A percentile compares a stretch with the other conserved stretches of the same genome.
Conservation (phyloP, 2,113 vertebrate genomes). For the Holacanthus passer region DNA sequence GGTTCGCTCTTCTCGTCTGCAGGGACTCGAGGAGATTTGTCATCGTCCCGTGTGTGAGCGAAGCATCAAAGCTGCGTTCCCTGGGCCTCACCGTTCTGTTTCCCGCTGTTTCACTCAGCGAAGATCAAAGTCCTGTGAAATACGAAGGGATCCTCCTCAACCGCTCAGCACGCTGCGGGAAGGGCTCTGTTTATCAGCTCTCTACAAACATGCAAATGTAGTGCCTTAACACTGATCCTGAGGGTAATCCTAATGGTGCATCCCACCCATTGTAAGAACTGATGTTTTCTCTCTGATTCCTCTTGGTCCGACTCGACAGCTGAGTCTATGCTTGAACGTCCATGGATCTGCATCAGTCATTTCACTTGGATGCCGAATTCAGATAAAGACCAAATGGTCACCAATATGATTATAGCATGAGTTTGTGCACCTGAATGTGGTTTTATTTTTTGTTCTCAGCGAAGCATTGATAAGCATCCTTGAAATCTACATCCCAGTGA, state of each 20-base stretch:
- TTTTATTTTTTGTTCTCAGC: not conserved
- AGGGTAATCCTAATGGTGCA: constrained; percentile 1
- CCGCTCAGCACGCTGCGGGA: constrained; percentile 43
- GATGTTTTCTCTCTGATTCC: not conserved
- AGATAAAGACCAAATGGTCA: not conserved
- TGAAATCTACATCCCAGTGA: not conserved
- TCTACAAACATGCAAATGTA: constrained; percentile 59
- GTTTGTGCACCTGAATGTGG: not conserved
- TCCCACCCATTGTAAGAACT: constrained; percentile 1
- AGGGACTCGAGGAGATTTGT: constrained; percentile 69
- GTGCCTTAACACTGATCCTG: not conserved
- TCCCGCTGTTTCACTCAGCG: constrained; percentile 62
- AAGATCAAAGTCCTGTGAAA: constrained; percentile 76
- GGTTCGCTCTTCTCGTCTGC: constrained; percentile 33
- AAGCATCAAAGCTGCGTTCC: constrained; percentile 71
- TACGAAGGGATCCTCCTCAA: constrained; percentile 55
- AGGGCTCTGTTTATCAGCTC: constrained; percentile 62
- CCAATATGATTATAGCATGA: not conserved
- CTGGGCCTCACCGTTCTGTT: constrained; percentile 46
- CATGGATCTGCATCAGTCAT: not conserved
- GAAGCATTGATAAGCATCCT: too few relatives aligned
- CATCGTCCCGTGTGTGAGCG: constrained; percentile 49
- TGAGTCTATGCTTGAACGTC: not conserved
- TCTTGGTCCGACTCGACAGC: not conserved
- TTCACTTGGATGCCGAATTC: not conserved